Percentiles rank a stretch among this genome's conserved stretches.
Conservation (phyloP, 2,113 vertebrate species). For the Pogonocichla stellata region DNA sequence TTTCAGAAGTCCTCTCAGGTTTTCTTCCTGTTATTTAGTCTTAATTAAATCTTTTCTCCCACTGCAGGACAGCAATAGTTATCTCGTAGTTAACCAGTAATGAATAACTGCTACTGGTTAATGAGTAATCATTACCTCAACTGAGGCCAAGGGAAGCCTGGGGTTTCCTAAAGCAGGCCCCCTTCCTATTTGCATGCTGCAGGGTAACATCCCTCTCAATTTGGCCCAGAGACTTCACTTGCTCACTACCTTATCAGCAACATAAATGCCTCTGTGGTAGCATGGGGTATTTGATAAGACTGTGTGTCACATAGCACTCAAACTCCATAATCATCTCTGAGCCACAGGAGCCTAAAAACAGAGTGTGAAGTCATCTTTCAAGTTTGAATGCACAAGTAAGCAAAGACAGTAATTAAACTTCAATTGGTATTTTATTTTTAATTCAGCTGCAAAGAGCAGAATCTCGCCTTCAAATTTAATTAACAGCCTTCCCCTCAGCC, state of each 20-base stretch:
- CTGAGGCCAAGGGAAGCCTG: conserved; percentile 13
- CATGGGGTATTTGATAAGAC: conserved; percentile 64
- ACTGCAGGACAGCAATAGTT: conserved; percentile 35
- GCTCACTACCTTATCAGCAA: conserved; percentile 58
- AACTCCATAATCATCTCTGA: conserved; percentile 72
- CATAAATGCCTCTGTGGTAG: conserved; percentile 42
- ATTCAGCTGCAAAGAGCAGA: conserved; percentile 74
- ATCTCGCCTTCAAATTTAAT: conserved; percentile 77
- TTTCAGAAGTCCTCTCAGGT: neutral
- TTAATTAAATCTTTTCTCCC: conserved; percentile 49
- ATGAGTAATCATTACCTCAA: conserved; percentile 58
- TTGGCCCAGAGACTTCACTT: conserved; percentile 41
- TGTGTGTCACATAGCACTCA: conserved; percentile 59
- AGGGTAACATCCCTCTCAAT: conserved; percentile 19
- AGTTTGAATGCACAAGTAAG: conserved; percentile 75
- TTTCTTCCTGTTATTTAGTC: conserved; percentile 5
- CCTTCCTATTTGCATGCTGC: conserved; percentile 23
- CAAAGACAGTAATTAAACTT: conserved; percentile 81
- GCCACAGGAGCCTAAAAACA: conserved; percentile 67
- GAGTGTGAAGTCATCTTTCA: conserved; percentile 77
- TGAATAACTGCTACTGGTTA: conserved; percentile 57
- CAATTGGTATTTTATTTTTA: conserved; percentile 79
- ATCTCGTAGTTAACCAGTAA: conserved; percentile 57
- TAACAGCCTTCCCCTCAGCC: conserved; percentile 62
- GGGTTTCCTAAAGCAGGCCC: neutral